These are phyloP conservation scores for Nothocercus nigrocapillus DNA, from an alignment of 2,113 vertebrate species.

Conservation along the genomic window DNA sequence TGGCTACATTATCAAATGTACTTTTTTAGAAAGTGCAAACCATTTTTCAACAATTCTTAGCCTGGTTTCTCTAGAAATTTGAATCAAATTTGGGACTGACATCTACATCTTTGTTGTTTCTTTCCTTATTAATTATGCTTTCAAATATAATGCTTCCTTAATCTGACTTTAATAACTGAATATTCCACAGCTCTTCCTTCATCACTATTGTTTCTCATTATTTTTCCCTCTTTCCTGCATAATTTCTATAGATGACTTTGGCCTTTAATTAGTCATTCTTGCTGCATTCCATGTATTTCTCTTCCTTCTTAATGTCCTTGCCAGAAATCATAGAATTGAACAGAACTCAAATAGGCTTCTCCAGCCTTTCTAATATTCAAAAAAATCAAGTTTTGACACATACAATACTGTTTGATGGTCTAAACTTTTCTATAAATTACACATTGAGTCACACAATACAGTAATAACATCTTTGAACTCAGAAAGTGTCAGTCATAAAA, in stretches of 20 bases:
- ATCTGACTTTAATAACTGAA: background rate
- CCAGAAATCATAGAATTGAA: background rate
- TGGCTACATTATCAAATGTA: background rate
- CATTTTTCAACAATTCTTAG: background rate
- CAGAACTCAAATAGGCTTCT: background rate
- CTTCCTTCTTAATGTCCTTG: background rate
- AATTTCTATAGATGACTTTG: background rate
- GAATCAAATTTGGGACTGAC: background rate
- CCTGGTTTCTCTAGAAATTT: background rate
- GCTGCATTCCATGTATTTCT: background rate
- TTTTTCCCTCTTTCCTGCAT: background rate
- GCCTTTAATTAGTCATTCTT: background rate
- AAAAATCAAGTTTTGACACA: background rate
- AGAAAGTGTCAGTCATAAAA: background rate
- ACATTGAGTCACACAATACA: background rate
- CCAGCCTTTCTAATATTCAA: background rate
- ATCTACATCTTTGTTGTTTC: background rate
- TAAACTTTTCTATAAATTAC: background rate
- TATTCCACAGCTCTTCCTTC: background rate
- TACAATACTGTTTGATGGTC: background rate
- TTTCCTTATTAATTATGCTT: background rate
- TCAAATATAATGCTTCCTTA: background rate
- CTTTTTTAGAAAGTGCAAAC: background rate
- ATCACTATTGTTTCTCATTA: background rate
- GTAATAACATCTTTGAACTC: background rate